Conservation (phyloP, 2,888 invertebrate species). For the Lasiommata megera region DNA sequence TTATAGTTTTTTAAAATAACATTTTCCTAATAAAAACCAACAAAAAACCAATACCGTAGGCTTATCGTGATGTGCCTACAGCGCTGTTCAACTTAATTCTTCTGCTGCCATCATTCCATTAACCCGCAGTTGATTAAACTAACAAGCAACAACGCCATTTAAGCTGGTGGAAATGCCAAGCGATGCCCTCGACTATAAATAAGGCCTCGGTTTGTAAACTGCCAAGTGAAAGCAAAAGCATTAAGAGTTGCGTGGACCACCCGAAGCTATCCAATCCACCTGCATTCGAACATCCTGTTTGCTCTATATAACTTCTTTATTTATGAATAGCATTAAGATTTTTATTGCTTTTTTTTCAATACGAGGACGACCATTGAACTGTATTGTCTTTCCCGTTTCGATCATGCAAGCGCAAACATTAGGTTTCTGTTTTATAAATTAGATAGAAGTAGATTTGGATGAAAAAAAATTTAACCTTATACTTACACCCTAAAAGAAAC, state of each 20-base stretch:
- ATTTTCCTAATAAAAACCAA: not conserved
- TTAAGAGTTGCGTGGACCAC: constrained; percentile 23
- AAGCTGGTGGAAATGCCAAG: constrained; percentile 1
- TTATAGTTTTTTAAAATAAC: too few species aligned
- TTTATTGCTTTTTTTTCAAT: not conserved
- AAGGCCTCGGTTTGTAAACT: constrained; percentile 22
- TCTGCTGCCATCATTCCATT: not conserved
- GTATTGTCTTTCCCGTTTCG: not conserved
- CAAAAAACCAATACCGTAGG: not conserved
- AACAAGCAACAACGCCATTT: not conserved
- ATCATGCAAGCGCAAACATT: not conserved
- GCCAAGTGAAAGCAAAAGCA: constrained; percentile 23
- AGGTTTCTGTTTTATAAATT: too few species aligned
- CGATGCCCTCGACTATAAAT: constrained; percentile 10
- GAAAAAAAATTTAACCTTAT: too few species aligned
- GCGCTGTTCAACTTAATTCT: not conserved
- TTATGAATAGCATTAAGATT: not conserved
- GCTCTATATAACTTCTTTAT: constrained; percentile 13
- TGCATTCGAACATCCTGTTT: constrained; percentile 29
- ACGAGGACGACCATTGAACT: too few species aligned
- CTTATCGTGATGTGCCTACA: not conserved
- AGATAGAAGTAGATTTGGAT: too few species aligned
- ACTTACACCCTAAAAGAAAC: too few species aligned
- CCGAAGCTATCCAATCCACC: constrained; percentile 28
- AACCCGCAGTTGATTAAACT: not conserved